phyloP scores from a whole-genome alignment of 2,888 invertebrate genomes.

The Linnaemya vulpina region DNA sequence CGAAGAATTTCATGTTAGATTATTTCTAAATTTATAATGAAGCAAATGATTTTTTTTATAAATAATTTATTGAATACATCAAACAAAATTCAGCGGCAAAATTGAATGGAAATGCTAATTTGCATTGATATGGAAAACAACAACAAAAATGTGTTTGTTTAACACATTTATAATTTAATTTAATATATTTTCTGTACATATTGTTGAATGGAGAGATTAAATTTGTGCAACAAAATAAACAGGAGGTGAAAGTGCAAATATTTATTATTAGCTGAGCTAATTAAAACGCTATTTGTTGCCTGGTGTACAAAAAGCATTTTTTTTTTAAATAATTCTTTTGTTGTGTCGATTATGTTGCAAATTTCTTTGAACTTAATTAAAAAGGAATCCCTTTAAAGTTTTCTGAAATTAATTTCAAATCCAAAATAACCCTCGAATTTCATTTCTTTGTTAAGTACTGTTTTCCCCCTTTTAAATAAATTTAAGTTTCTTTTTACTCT shows the following conservation, averaged over 20 bases:
- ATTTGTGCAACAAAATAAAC: not conserved
- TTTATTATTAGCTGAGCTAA: not conserved
- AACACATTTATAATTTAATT: conserved; percentile 10
- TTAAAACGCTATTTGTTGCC: not conserved
- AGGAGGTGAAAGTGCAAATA: not conserved
- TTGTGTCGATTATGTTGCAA: not conserved
- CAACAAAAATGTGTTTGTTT: not conserved
- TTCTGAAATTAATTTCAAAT: not conserved
- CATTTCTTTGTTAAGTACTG: not conserved
- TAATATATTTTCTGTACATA: not conserved
- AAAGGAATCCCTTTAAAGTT: conserved; percentile 41
- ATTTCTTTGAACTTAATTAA: conserved; percentile 30
- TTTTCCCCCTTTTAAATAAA: conserved; percentile 14
- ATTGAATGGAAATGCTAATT: not conserved
- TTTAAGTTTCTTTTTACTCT: conserved; percentile 3
- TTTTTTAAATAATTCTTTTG: not conserved
- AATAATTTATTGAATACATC: conserved; percentile 27
- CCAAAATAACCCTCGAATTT: conserved; percentile 17
- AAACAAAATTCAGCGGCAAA: conserved; percentile 21
- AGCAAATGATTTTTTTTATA: not conserved
- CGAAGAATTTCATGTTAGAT: conserved; percentile 9
- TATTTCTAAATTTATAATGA: conserved; percentile 27
- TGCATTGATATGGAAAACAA: not conserved
- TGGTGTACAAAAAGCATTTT: not conserved
- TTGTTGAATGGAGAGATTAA: conserved; percentile 4